These are phyloP conservation scores for Gopherus flavomarginatus DNA, from an alignment of 2,113 vertebrate species.

Conservation along the genomic window DNA sequence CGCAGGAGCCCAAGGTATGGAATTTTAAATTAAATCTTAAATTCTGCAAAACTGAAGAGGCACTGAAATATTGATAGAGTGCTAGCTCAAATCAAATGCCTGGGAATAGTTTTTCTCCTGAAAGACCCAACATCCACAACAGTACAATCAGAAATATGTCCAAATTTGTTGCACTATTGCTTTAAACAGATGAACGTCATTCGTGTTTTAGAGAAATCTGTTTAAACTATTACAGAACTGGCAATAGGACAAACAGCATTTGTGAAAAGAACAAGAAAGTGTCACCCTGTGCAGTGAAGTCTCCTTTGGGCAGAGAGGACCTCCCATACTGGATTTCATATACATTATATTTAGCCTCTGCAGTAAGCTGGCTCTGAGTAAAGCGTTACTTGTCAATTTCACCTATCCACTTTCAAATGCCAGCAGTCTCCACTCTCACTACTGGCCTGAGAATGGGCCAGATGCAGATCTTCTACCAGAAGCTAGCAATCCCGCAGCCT, in stretches of 20 bases:
- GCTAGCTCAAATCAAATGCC: not conserved
- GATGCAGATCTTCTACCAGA: not conserved
- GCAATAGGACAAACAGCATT: not conserved
- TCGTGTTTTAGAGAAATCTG: not conserved
- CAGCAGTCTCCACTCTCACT: not conserved
- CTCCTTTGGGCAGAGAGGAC: not conserved
- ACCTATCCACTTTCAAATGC: not conserved
- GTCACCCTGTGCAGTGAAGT: conserved; percentile 15
- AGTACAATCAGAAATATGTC: not conserved
- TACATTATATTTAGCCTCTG: not conserved
- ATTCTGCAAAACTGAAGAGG: not conserved
- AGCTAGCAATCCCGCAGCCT: not conserved
- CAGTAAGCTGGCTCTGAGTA: not conserved
- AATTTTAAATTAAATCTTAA: not conserved
- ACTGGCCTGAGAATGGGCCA: not conserved
- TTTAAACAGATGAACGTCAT: not conserved
- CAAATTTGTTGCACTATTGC: not conserved
- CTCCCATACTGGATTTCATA: not conserved
- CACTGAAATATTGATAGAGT: not conserved
- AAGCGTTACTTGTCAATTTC: not conserved
- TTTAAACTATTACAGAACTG: not conserved
- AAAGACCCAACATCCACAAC: not conserved
- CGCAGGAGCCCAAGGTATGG: not conserved
- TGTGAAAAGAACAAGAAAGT: not conserved
- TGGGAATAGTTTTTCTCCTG: not conserved